Base-by-base conservation (phyloP, 2,113 vertebrate species). In the Anolis sagrei region DNA sequence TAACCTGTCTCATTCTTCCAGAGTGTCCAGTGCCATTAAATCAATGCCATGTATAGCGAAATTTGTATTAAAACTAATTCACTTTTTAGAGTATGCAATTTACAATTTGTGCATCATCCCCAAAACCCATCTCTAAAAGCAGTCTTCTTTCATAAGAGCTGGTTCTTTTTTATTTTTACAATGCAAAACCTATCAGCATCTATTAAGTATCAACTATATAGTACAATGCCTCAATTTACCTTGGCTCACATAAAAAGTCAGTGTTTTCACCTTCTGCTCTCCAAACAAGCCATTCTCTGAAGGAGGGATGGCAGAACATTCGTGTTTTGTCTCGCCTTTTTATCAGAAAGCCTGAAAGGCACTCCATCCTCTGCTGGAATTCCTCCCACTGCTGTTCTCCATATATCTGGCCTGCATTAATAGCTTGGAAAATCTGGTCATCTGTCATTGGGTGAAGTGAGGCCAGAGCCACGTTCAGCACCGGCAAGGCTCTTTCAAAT, bases 231-330 rank as follows among this genome's bases (percentile, higher is more conserved):
- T 78, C 58, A 19, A 68, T 93, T 91, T 95, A 99, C 99, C 99
- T 98, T 92, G 98, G 98, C 87, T 99, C 99, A 89, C 99, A 99
- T 3, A 99, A 95, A 95, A 99, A 99, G 94, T 99, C 97, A 0
- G 97, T 97, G 81, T 97, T 99, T 89, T 99, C 98, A 9, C 98
- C 98, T 0, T 99, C 99, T 1, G 97, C 97, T 94, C 99, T 96
- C 99, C 99, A 99, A 58, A 99, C 96, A 16, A 99, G 97, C 99
- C 99, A 99, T 83, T 99, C 99, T 86, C 98, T 96, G 95, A 99
- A 99, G 89, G 99, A 99, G 0, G 99, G 98, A 83, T 99, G 99
- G 94, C 98, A 99, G 92, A 99, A 99, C 99, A 99, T 99, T 2
- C 99, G 98, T 0, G 98, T 99, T 93, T 98, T 99, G 95, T 99